phyloP scores from a whole-genome alignment of 2,797 vertebrate species.

The Caiman crocodilus region DNA sequence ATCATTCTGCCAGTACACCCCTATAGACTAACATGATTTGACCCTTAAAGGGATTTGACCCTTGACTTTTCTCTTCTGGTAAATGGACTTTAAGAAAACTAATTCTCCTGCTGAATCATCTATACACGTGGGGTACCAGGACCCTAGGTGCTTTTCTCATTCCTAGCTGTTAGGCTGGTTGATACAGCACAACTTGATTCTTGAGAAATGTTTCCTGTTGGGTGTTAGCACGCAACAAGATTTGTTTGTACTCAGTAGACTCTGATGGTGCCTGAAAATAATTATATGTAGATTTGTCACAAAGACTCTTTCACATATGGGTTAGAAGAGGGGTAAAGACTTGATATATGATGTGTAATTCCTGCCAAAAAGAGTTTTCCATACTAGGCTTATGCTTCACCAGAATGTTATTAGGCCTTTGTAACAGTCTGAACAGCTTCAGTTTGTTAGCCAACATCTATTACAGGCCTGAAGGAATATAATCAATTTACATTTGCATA shows the following conservation, averaged over 20 bases:
- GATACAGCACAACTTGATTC: background rate
- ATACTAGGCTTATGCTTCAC: background rate
- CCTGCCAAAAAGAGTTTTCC: background rate
- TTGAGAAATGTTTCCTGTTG: background rate
- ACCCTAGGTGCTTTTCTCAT: background rate
- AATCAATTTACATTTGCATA: constrained; percentile 26
- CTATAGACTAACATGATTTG: too few species aligned
- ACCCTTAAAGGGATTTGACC: background rate
- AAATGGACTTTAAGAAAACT: background rate
- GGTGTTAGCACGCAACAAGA: background rate
- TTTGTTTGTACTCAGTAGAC: background rate
- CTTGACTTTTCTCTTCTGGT: background rate
- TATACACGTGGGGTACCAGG: background rate
- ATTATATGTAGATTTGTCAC: background rate
- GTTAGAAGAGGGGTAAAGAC: background rate
- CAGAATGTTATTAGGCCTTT: background rate
- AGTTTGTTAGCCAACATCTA: constrained; percentile 2
- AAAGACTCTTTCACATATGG: background rate
- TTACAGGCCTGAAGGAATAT: constrained; percentile 36
- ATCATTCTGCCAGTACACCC: too few species aligned
- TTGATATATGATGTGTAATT: constrained; percentile 23
- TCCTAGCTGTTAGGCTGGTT: background rate
- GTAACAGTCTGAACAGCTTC: constrained; percentile 31
- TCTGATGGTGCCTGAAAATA: background rate
- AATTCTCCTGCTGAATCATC: background rate